Percentiles rank a stretch among this genome's conserved stretches.
Evolutionary conservation across 2,113 vertebrate species (phyloP).

Genomic region (Rhynchomys soricoides): DNA sequence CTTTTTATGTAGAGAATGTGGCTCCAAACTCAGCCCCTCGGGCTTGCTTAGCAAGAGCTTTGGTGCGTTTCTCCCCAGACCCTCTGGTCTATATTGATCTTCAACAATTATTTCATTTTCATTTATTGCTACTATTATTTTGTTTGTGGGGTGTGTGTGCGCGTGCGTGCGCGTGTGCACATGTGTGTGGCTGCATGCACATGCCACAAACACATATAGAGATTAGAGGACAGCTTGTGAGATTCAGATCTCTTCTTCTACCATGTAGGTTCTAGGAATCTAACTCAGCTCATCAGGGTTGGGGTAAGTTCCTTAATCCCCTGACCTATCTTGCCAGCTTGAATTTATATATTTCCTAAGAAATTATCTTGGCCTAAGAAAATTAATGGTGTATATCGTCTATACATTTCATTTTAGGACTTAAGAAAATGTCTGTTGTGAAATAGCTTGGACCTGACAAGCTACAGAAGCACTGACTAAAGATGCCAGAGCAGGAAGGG

Average conservation of each 20-base stretch:
- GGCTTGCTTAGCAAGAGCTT: background rate
- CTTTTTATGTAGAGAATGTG: background rate
- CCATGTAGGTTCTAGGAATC: background rate
- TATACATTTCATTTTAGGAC: background rate
- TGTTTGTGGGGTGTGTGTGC: background rate
- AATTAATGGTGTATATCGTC: background rate
- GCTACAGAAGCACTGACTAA: background rate
- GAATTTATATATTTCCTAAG: conserved; percentile 17
- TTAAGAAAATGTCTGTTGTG: conserved; percentile 42
- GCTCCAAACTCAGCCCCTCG: background rate
- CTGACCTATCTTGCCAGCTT: background rate
- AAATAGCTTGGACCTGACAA: background rate
- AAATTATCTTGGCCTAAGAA: conserved; percentile 17
- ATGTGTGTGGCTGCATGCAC: background rate
- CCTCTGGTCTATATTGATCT: background rate
- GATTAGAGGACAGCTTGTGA: background rate
- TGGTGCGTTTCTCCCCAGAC: background rate
- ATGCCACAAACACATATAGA: background rate
- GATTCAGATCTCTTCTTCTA: background rate
- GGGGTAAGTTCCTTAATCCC: too few species aligned
- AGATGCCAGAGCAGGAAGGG: background rate
- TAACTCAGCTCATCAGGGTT: background rate
- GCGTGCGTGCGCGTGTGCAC: background rate
- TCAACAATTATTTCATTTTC: background rate
- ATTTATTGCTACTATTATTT: background rate